These are phyloP conservation scores for Andrena bicolor DNA, from an alignment of 2,888 invertebrate species.

Conservation along the genomic window DNA sequence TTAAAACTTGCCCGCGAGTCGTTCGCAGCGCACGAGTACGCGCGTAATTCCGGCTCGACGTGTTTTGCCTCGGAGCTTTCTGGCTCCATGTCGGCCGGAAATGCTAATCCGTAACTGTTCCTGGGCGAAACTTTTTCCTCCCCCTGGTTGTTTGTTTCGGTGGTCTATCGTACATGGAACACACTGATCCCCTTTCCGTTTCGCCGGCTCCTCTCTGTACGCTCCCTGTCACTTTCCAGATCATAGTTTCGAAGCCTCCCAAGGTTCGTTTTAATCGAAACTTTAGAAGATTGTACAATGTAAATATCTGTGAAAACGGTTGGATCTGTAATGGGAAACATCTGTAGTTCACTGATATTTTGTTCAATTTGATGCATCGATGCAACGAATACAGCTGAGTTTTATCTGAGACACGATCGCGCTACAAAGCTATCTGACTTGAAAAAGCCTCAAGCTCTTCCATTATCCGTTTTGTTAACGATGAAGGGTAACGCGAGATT, in stretches of 20 bases:
- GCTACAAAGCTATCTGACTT: not conserved
- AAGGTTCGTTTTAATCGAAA: too few species aligned
- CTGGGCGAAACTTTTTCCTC: conserved; percentile 17
- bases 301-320: too few species aligned
- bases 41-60: conserved; percentile 21
- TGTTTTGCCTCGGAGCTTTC: not conserved
- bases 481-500: not conserved
- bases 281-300: too few species aligned
- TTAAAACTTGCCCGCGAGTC: conserved; percentile 49
- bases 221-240: too few species aligned
- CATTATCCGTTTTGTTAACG: not conserved
- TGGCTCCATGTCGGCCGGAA: conserved; percentile 16
- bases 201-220: not conserved
- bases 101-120: conserved; percentile 30
- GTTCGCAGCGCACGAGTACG: conserved; percentile 5
- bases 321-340: too few species aligned
- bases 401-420: not conserved
- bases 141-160: not conserved
- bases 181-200: conserved; percentile 15
- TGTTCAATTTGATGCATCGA: too few species aligned
- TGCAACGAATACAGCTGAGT: too few species aligned
- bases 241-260: too few species aligned
- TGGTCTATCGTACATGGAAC: not conserved
- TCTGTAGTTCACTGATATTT: too few species aligned
- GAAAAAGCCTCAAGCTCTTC: not conserved